Evolutionary conservation across 1,140 invertebrate species (phyloP).

Genomic region (Drosophila pseudoananassae): DNA sequence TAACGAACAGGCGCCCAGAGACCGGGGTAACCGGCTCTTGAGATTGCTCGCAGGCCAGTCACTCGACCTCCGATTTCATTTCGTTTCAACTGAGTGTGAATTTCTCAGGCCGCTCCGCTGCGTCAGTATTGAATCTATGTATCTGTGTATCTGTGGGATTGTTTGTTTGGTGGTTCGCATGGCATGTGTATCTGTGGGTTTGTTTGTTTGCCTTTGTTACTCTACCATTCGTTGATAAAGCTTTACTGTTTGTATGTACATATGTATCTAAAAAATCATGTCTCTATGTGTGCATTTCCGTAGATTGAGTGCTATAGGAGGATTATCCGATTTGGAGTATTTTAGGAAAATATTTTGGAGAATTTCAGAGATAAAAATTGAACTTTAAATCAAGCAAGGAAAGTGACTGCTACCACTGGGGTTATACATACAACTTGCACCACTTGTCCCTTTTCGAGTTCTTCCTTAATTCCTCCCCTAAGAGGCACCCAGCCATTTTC

Average conservation of each 20-base stretch:
- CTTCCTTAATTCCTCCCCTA: not conserved
- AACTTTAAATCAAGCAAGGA: not conserved
- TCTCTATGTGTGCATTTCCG: not conserved
- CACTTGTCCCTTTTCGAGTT: not conserved
- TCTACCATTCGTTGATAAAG: constrained; percentile 22
- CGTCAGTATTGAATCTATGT: not conserved
- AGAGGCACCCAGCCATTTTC: not conserved
- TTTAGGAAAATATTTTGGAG: not conserved
- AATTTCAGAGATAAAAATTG: no score
- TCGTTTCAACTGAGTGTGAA: constrained; percentile 70
- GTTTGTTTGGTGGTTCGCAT: constrained; percentile 5
- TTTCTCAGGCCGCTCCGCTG: constrained; percentile 13
- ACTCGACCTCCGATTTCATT: constrained; percentile 57
- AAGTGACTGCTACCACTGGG: not conserved
- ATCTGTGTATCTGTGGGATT: constrained; percentile 6
- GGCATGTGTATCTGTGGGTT: constrained; percentile 6
- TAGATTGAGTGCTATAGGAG: constrained; percentile 11
- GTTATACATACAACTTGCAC: not conserved
- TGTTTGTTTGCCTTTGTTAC: constrained; percentile 5
- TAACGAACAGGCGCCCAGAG: constrained; percentile 74
- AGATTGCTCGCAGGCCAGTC: constrained; percentile 61
- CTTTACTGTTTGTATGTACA: constrained; percentile 11
- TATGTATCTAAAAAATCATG: no score
- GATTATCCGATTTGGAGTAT: not conserved
- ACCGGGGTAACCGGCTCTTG: constrained; percentile 18